Conservation (phyloP, 2,888 invertebrate genomes). For the Sesia bembeciformis region DNA sequence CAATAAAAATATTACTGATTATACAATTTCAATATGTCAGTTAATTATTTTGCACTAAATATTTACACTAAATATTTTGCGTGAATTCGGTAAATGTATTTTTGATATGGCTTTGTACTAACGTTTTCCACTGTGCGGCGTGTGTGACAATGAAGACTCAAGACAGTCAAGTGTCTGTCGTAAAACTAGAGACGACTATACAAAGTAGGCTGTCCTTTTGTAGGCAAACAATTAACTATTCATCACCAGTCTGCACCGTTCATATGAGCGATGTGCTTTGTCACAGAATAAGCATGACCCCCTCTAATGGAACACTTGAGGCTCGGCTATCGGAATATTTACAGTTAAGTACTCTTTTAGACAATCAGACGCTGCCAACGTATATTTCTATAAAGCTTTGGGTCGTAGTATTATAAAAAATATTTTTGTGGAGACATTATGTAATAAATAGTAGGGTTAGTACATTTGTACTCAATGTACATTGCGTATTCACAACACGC, state of each 20-base stretch:
- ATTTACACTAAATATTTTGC: too few relatives aligned
- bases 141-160: slow-evolving; percentile 45
- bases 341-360: slow-evolving; percentile 5
- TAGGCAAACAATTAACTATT: slow-evolving; percentile 56
- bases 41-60: too few relatives aligned
- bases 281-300: slow-evolving; percentile 14
- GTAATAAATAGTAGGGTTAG: slow-evolving; percentile 1
- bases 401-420: neutral
- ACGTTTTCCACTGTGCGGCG: too few relatives aligned
- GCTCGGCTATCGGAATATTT: slow-evolving; percentile 11
- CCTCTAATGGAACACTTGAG: slow-evolving; percentile 3
- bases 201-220: slow-evolving; percentile 56
- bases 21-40: too few relatives aligned
- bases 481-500: slow-evolving; percentile 25
- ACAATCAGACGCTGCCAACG: neutral
- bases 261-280: slow-evolving; percentile 27
- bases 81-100: too few relatives aligned
- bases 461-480: neutral
- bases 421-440: neutral
- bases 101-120: too few relatives aligned
- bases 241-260: slow-evolving; percentile 37
- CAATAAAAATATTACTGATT: too few relatives aligned
- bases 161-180: slow-evolving; percentile 58
- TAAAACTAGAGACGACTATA: slow-evolving; percentile 55
- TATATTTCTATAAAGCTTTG: neutral